Base-by-base conservation (phyloP, 2,113 vertebrate genomes). In the Cynocephalus volans region DNA sequence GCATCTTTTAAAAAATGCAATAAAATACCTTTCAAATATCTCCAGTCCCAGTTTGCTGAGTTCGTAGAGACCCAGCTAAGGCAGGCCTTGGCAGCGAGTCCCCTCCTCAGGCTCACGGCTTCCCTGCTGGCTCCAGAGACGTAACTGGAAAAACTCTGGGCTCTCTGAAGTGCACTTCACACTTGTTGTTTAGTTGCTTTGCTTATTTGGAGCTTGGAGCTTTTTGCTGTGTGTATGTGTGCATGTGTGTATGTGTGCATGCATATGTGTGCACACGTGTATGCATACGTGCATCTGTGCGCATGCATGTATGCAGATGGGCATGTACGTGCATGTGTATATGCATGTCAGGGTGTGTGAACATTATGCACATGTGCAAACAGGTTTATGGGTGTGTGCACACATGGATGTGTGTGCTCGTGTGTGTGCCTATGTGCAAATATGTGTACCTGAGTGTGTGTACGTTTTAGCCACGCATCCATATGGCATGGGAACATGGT, bases 1-100 rank as follows among this genome's bases (percentile, higher is more conserved):
- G 28, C 80, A 33, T 54, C 90, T 91, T 91, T 65, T 90, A 95
- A 33, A 95, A 97, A 97, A 56, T 67, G 75, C 88, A 96, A 75
- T 95, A 85, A 88, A 96, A 52, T 58, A 93, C 64, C 50, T 97
- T 97, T 80, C 23, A 67, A 98, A 96, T 93, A 93, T n/a, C 77
- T 81, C 84, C 60, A 0, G 7, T 75, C 70, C 48, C 4, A 69
- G 80, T 97, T 98, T 98, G 93, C 90, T 86, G 98, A 96, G 58
- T 95, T 96, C 73, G 82, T 95, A 89, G 95, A 86, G 77, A 90
- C 69, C 36, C 6, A 52, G 50, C 95, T 90, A 58, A 98, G 98
- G 64, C 0, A 0, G 52, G 85, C 12, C 77, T 33, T 5, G 9
- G 41, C 36, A 17, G 19, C 52, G 23, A 82, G 80, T 56, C 0